Evolutionary conservation across 2,113 vertebrate species (phyloP), one percentile per base, ranked within the genome.

Genomic region (Scopus umbretta): DNA sequence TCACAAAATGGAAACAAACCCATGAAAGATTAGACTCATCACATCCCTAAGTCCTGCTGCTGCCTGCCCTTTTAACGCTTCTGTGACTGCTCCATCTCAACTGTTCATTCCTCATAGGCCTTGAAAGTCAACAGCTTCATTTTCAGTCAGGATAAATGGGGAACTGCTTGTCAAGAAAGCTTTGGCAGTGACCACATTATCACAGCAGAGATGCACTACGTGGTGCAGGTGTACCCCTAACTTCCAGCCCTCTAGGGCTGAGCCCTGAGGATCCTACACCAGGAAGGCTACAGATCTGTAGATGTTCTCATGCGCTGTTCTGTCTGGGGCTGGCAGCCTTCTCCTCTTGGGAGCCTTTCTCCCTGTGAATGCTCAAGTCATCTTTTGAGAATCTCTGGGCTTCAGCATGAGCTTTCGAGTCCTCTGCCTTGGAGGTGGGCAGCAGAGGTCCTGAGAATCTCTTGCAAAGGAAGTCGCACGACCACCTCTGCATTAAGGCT

Each of bases 1-100:
- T 50, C 40, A 34, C 58, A 58, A 56, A 83, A 80, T 66, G 79
- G 79, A 90, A 95, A 86, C 34, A 79, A 72, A 76, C 62, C 10
- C 70, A 38, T 9, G 1, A 16, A 79, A 73, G 49, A 12, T 18
- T 3, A 71, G 38, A 43, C 32, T 85, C 26, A 5, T 66, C 42
- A 6, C 5, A 0, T 42, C 58, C 56, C 22, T 16, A 40, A 45
- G 56, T 67, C n/a, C 58, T 89, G 38, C 47, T 59, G 63, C 42
- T 85, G 45, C 62, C 55, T 43, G 29, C 22, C 29, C 30, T 85
- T 58, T 27, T 65, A 53, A 43, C 25, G 3, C 15, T 53, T 34
- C 67, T 30, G 27, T 49, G 65, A 11, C 45, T 55, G 15, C 11
- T 80, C 13, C 32, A 29, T 15, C 76, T 80, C 55, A 62, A 10